phyloP scores from a whole-genome alignment of 1,140 invertebrate genomes.

The Drosophila bipectinata region DNA sequence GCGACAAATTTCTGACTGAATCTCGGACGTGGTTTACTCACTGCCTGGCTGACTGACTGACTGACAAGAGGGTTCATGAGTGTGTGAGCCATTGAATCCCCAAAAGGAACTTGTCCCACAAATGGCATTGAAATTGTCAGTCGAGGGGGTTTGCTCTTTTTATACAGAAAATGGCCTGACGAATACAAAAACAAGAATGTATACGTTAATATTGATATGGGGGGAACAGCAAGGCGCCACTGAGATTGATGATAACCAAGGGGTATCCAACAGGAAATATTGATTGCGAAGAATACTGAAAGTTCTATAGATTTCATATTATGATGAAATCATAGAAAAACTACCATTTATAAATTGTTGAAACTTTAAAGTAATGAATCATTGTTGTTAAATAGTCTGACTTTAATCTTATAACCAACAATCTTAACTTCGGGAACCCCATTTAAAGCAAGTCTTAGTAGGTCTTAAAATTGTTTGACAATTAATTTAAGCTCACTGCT shows the following conservation, averaged over 20 bases:
- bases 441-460: not conserved
- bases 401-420: not conserved
- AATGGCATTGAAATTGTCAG: constrained; percentile 34
- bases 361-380: not conserved
- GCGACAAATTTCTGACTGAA: constrained; percentile 20
- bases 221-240: not conserved
- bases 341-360: no score
- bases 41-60: constrained; percentile 7
- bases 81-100: constrained; percentile 4
- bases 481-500: constrained; percentile 9
- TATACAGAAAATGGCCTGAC: not conserved
- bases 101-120: constrained; percentile 16
- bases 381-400: not conserved
- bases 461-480: constrained; percentile 8
- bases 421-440: not conserved
- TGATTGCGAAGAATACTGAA: not conserved
- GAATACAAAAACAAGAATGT: constrained; percentile 5
- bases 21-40: constrained; percentile 5
- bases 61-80: constrained; percentile 9
- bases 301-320: no score
- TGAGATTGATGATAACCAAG: constrained; percentile 10
- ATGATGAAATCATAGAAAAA: no score
- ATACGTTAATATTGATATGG: not conserved
- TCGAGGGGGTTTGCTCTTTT: constrained; percentile 10
- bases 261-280: constrained; percentile 1